Conservation (phyloP, 1,140 invertebrate species). For the Aphelenchoides avenae region DNA sequence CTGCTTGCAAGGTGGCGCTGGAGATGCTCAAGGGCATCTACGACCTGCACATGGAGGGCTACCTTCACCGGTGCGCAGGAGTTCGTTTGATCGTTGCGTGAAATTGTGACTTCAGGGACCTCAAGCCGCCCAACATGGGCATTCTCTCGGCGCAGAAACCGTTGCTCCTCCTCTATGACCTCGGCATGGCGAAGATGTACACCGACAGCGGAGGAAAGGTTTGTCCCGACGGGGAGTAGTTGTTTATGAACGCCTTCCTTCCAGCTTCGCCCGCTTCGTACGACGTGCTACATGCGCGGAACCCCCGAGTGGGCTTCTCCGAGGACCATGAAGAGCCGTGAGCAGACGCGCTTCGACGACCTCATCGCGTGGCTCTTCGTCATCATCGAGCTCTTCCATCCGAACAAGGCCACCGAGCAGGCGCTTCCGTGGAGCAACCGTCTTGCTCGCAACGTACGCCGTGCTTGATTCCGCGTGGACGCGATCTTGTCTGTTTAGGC, state of each 20-base stretch:
- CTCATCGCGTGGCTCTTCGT: constrained; percentile 39
- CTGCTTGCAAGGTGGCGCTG: constrained; percentile 29
- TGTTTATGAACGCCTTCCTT: background rate
- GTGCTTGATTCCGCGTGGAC: background rate
- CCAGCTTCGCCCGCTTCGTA: constrained; percentile 36
- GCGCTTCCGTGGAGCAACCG: constrained; percentile 31
- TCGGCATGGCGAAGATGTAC: constrained; percentile 40
- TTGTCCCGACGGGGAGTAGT: background rate
- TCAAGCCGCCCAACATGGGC: constrained; percentile 46
- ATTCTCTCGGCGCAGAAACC: constrained; percentile 28
- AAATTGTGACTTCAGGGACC: constrained; percentile 19
- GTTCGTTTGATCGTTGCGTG: background rate
- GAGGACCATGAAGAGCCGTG: constrained; percentile 33
- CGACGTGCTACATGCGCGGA: constrained; percentile 32
- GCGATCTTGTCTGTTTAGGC: constrained; percentile 9
- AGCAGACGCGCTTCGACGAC: constrained; percentile 42
- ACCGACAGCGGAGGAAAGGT: constrained; percentile 13
- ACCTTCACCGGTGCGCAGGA: constrained; percentile 37
- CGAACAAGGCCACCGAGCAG: constrained; percentile 15
- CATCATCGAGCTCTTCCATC: constrained; percentile 33
- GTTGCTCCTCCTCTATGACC: constrained; percentile 32
- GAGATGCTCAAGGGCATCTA: constrained; percentile 44
- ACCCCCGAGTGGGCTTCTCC: constrained; percentile 44
- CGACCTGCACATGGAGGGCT: constrained; percentile 35
- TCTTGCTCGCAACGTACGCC: constrained; percentile 13